Base-by-base conservation (phyloP, 1,140 invertebrate genomes). In the Episyrphus balteatus region DNA sequence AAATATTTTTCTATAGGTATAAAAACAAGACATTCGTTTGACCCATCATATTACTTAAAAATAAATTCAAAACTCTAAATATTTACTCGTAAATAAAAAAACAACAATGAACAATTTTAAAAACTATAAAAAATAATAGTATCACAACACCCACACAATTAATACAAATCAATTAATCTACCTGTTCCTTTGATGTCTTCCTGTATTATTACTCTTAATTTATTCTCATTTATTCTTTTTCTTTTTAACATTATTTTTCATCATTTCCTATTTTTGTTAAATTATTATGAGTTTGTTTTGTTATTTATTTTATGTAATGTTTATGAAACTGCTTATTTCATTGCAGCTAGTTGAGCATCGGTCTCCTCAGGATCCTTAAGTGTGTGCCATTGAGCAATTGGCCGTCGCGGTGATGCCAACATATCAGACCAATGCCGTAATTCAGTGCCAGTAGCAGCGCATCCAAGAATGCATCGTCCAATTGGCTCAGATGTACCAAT, bases 361-460 rank as follows among this genome's bases (percentile, higher is more conserved):
- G 83, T 84, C 69, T 96, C 92, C 58, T 96, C 92, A 26, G 91
- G 90, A 69, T 95, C 92, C 70, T 94, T 94, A 53, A 99, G 82
- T 51, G 94, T 98, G 69, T 99, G 96, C 96, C 96, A 99, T 73
- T 99, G 96, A 53, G 96, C 96, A 60, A 99, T 99, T 30, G 96
- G 96, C 69, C 96, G 81, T 61, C 96, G 80, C 3, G 96, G 96
- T 49, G 92, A 96, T 60, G 96, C 95, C 71, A 98, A 73, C 92
- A 97, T 96, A 72, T 99, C 97, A 46, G 94, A 98, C 97, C 97
- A 99, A 73, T 99, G 97, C 57, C 96, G 85, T 42, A 99, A 76
- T 71, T 99, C 96, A 17, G 94, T 97, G 47, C 96, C 96, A 51
- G 84, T 90, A 56, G 93, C 92, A 73, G 93, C 97, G 75, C 95